phyloP scores from a whole-genome alignment of 2,797 vertebrate genomes.

The Bucorvus abyssinicus region DNA sequence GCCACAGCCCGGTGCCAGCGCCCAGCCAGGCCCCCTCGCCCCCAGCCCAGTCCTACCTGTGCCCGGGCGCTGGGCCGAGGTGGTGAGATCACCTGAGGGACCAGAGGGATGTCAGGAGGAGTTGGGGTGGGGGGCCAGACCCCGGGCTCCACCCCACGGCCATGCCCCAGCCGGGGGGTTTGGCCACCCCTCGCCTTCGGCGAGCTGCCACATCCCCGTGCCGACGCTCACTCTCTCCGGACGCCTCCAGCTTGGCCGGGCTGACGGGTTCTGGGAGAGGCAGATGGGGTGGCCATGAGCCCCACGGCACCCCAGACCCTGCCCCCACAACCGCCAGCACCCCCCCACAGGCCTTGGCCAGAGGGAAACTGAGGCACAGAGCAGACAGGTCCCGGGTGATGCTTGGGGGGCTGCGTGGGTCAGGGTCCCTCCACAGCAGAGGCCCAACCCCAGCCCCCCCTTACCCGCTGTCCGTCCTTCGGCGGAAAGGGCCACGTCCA shows the following conservation, averaged over 20 bases:
- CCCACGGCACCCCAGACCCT: too few species aligned
- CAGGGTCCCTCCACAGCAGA: too few species aligned
- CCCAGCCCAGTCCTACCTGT: background rate
- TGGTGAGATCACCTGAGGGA: background rate
- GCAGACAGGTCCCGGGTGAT: too few species aligned
- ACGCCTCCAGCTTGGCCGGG: background rate
- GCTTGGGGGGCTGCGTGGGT: too few species aligned
- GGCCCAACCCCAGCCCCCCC: background rate
- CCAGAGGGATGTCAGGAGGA: background rate
- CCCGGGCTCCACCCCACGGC: background rate
- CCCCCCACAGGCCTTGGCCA: too few species aligned
- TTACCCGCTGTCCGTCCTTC: background rate
- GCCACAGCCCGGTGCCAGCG: too few species aligned
- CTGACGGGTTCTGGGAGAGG: background rate
- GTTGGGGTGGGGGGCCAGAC: background rate
- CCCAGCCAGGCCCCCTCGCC: too few species aligned
- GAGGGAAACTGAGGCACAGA: background rate
- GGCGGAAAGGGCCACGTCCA: background rate
- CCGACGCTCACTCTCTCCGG: background rate
- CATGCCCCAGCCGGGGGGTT: too few species aligned
- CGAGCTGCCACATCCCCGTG: background rate
- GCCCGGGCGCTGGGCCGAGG: background rate
- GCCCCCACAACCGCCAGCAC: background rate
- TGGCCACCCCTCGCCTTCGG: too few species aligned
- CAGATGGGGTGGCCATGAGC: background rate